phyloP scores from a whole-genome alignment of 2,888 invertebrate genomes.

The Hylaea fasciaria region DNA sequence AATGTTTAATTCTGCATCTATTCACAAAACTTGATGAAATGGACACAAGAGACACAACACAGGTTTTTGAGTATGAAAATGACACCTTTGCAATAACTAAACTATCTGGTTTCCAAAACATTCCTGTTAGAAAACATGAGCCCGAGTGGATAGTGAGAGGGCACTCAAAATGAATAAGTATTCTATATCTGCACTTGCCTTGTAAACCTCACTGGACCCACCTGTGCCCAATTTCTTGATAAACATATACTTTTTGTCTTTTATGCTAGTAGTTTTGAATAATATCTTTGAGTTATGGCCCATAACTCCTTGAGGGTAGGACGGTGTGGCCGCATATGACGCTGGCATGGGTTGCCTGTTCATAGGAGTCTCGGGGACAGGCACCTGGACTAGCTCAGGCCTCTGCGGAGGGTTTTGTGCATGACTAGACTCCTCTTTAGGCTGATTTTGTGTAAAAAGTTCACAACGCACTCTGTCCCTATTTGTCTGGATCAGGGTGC shows the following conservation, averaged over 20 bases:
- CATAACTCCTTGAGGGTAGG: slow-evolving; percentile 70
- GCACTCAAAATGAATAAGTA: not conserved
- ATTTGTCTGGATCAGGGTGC: slow-evolving; percentile 57
- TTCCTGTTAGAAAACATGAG: no score
- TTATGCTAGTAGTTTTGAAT: slow-evolving; percentile 86
- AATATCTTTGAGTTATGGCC: slow-evolving; percentile 65
- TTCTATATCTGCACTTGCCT: slow-evolving; percentile 61
- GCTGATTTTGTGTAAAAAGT: slow-evolving; percentile 57
- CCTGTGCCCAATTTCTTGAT: slow-evolving; percentile 92
- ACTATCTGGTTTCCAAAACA: no score
- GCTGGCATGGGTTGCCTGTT: slow-evolving; percentile 63
- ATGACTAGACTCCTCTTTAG: slow-evolving; percentile 45
- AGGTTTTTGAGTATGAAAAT: no score
- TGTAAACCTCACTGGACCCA: slow-evolving; percentile 94
- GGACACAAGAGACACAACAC: no score
- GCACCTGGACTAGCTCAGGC: slow-evolving; percentile 35
- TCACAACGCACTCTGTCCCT: slow-evolving; percentile 75
- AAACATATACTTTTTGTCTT: slow-evolving; percentile 89
- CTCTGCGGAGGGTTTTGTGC: slow-evolving; percentile 36
- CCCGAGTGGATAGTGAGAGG: no score
- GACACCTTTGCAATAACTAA: no score
- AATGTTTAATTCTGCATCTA: no score
- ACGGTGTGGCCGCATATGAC: slow-evolving; percentile 72
- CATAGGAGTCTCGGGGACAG: slow-evolving; percentile 66
- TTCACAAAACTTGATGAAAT: no score